Evolutionary conservation across 2,113 vertebrate genomes (phyloP), one percentile per base, ranked within the genome.

Genomic region (Nannospalax galili): DNA sequence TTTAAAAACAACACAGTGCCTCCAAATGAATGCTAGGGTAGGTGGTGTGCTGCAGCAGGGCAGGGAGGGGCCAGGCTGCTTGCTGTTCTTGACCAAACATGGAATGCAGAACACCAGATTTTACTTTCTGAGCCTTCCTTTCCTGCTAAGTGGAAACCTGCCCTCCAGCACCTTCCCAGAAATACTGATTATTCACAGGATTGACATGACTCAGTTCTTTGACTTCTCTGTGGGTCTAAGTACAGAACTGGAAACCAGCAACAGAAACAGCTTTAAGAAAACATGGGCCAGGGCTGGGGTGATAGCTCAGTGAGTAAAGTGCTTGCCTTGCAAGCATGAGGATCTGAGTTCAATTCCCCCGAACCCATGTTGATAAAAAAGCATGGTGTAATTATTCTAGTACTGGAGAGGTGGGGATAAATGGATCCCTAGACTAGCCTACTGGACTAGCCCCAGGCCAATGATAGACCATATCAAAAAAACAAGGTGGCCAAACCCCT

Each of bases 71-170:
- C 75, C 35, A 64, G 52, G 32, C 16, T 35, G 11, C 7, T 79
- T 56, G 81, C 79, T 87, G 20, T 65, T 79, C 69, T 62, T 65
- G 73, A 67, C 69, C 78, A 6, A 24, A 12, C 7, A 0, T n/a
- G 79, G 74, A 65, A 74, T 30, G 32, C 42, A 35, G 26, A 20
- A n/a, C 17, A 4, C 30, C 17, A 67, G 64, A 10, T 87, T 88
- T 81, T 84, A 37, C 32, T 48, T 95, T 56, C 52, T 42, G 48
- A 95, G 75, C 45, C 45, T 82, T 80, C 67, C 3, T 91, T 95
- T 78, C 52, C 40, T 72, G 77, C 70, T 73, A 7, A 74, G 42
- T 48, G 77, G 92, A 89, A 91, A 73, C 42, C 16, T 64, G 10
- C 62, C 48, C 17, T 74, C 87, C 56, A 75, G 80, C 60, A 42